Evolutionary conservation across 2,113 vertebrate species (phyloP), one percentile per base, ranked within the genome.

Genomic region (Triplophysa tibetana): DNA sequence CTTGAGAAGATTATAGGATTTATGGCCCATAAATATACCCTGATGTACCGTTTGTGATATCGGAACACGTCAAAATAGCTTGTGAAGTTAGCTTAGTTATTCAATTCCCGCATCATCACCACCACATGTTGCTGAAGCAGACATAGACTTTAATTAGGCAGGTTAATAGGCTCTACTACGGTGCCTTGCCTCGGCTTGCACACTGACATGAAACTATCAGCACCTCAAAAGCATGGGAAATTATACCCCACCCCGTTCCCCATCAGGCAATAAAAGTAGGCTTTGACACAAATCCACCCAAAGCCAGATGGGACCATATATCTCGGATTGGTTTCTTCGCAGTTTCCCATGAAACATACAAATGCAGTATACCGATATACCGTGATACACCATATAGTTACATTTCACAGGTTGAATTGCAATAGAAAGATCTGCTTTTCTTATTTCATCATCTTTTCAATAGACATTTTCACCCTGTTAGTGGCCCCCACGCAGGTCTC

Each of bases 301-400:
- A 86, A 88, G 64, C 89, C 90, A 91, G 89, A 92, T 89, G 88
- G 82, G 79, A 81, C 81, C 76, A 79, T 89, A 90, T 88, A 87
- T 86, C 81, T 86, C 78, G 17, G 43, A 69, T 86, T 83, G 86
- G 85, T 88, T 90, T 89, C 68, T 73, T 83, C 85, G 52, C 43
- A 87, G 86, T 82, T 80, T 87, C 64, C 83, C 78, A 79, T 86
- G 83, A 81, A 85, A 88, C 78, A 60, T 67, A 77, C 45, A 52
- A 67, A 73, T 38, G 56, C 76, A 66, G 72, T 79, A 77, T 81
- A 77, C 83, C 88, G 29, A 65, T 70, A 67, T 79, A 48, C 62
- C 69, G 65, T 65, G 75, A 83, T 72, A 78, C 66, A 75, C 70
- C 76, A 63, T 77, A 78, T 76, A 85, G 74, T 82, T 85, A 81